Conservation (phyloP, 2,113 vertebrate genomes). For the Corythornis vintsioides region DNA sequence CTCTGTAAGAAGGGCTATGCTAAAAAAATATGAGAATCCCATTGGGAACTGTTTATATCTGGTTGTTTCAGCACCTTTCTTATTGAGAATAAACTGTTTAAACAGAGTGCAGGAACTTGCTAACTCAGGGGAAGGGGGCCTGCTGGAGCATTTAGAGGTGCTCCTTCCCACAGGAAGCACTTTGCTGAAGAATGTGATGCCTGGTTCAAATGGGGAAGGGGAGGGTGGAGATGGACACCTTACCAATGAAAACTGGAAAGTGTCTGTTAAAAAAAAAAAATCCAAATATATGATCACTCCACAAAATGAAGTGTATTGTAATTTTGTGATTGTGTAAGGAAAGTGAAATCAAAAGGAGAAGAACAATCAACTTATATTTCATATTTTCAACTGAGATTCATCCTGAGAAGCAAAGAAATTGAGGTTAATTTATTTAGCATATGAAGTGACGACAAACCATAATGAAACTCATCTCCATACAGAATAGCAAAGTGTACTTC, state of each 20-base stretch:
- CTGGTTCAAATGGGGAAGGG: not conserved
- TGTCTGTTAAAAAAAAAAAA: not conserved
- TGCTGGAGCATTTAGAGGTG: not conserved
- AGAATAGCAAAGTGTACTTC: not conserved
- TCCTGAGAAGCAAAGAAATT: not conserved
- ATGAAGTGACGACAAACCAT: not conserved
- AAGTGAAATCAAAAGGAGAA: not conserved
- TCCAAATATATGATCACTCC: not conserved
- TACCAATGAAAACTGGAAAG: not conserved
- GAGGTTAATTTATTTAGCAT: not conserved
- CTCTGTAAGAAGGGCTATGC: not conserved
- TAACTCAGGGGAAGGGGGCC: not conserved
- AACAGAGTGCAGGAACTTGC: not conserved
- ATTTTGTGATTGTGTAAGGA: not conserved
- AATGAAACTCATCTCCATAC: not conserved
- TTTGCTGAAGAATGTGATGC: not conserved
- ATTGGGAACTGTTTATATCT: not conserved
- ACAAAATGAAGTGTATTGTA: not conserved
- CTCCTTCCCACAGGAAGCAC: not conserved
- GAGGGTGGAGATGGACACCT: not conserved
- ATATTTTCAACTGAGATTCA: not conserved
- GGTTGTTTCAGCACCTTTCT: not conserved
- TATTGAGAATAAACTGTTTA: not conserved
- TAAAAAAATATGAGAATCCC: not conserved
- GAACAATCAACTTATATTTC: not conserved